Evolutionary conservation across 1,140 invertebrate genomes (phyloP).

Genomic region (Lethrus apterus): DNA sequence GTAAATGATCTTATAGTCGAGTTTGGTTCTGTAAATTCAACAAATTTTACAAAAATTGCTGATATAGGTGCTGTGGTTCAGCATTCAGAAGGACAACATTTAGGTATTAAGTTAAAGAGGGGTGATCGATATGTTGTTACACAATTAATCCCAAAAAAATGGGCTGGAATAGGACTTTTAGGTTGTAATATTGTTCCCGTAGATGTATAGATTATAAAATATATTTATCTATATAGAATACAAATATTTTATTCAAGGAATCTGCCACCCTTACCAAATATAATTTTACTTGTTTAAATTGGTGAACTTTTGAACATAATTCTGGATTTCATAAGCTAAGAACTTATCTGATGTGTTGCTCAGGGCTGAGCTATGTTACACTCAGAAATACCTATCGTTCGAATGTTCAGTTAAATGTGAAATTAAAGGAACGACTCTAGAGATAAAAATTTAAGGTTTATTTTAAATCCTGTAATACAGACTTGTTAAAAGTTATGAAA

Average conservation of each 20-base stretch:
- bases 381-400: too few relatives aligned
- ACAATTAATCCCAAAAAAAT: constrained; percentile 58
- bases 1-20: constrained; percentile 66
- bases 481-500: too few relatives aligned
- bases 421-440: too few relatives aligned
- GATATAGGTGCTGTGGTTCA: constrained; percentile 65
- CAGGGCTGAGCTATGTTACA: too few relatives aligned
- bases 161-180: constrained; percentile 66
- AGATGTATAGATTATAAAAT: not conserved
- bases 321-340: too few relatives aligned
- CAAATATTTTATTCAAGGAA: not conserved
- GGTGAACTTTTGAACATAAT: too few relatives aligned
- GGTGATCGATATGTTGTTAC: constrained; percentile 46
- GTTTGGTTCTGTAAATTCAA: constrained; percentile 73
- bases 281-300: too few relatives aligned
- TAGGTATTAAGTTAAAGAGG: constrained; percentile 56
- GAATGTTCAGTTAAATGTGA: too few relatives aligned
- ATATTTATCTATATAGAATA: constrained; percentile 3
- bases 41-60: constrained; percentile 64
- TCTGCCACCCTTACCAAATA: too few relatives aligned
- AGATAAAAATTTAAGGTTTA: too few relatives aligned
- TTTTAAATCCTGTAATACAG: too few relatives aligned
- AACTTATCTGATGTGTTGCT: too few relatives aligned
- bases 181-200: constrained; percentile 58
- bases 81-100: constrained; percentile 58